These are phyloP conservation scores for Nycticebus coucang DNA, from an alignment of 2,113 vertebrate genomes.

Conservation along the genomic window DNA sequence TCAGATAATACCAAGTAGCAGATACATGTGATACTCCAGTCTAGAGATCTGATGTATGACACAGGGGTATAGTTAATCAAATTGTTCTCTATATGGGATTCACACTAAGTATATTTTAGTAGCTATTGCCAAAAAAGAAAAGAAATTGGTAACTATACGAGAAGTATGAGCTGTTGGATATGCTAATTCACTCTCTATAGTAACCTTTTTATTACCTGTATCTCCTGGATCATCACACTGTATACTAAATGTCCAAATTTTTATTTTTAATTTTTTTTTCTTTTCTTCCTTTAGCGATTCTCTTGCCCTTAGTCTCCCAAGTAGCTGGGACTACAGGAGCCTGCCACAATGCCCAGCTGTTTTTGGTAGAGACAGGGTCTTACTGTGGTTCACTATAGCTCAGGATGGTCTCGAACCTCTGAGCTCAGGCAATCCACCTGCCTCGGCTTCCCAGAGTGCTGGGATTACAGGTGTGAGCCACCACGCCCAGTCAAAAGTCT, in stretches of 20 bases:
- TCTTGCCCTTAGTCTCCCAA: no score
- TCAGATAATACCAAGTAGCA: not conserved
- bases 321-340: no score
- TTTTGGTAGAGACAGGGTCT: no score
- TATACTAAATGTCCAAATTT: not conserved
- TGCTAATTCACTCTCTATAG: not conserved
- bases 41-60: not conserved
- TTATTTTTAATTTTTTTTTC: not conserved
- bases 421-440: no score
- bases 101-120: not conserved
- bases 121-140: not conserved
- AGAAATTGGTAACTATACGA: not conserved
- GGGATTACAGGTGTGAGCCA: no score
- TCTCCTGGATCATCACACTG: not conserved
- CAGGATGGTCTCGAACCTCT: no score
- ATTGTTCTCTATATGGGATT: not conserved
- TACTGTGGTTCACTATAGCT: no score
- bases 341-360: no score
- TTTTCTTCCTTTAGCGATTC: no score
- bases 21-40: not conserved
- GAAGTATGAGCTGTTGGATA: not conserved
- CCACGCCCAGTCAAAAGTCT: no score
- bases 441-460: no score
- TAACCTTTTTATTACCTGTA: not conserved
- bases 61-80: not conserved